Base-by-base conservation (phyloP, 2,888 invertebrate genomes). In the Drosophila nr. medialis region DNA sequence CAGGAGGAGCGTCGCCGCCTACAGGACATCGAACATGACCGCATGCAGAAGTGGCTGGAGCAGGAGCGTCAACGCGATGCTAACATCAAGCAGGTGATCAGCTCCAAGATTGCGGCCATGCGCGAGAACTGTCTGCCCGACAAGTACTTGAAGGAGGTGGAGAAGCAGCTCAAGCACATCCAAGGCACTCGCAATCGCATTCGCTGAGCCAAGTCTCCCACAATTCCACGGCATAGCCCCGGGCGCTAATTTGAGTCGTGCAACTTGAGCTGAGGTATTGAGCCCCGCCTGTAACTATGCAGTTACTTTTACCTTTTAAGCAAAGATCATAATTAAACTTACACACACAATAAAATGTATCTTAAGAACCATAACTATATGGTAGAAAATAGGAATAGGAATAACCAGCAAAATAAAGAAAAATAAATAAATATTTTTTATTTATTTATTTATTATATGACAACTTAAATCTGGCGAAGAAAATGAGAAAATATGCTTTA, bases 131-230 rank as follows among this genome's bases (percentile, higher is more conserved):
- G 92, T 40, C 75, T 93, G 58, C 93, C 93, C 0, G 93, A 93
- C 8, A 92, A 93, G 60, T 93, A 93, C 64, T 86, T 93, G 8
- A 92, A 90, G 49, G 93, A 93, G 73, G 93, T 93, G 27, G 93
- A 93, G 66, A 91, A 90, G 64, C 91, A 91, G 60, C 67, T 91
- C n/a, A 84, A 85, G 49, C 81, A 83, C 50, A 90, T 91, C 32
- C 83, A 85, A 56, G 51, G 70, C 27, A 72, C 64, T 2, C 83
- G 81, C 48, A 84, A 88, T 68, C 86, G 86, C 1, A 81, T 89
- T 21, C 85, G 87, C 34, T 86, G 50, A 80, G 36, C 18, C 18
- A 6, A 38, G 11, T 4, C 4, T 5, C 4, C 2, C 2, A 6
- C 10, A 10, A 10, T 10, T 11, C 1, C 24, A 49, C 53, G 60